Percentiles rank a stretch among this genome's conserved stretches.
phyloP scores from a whole-genome alignment of 2,113 vertebrate species.

The Lepus americanus region DNA sequence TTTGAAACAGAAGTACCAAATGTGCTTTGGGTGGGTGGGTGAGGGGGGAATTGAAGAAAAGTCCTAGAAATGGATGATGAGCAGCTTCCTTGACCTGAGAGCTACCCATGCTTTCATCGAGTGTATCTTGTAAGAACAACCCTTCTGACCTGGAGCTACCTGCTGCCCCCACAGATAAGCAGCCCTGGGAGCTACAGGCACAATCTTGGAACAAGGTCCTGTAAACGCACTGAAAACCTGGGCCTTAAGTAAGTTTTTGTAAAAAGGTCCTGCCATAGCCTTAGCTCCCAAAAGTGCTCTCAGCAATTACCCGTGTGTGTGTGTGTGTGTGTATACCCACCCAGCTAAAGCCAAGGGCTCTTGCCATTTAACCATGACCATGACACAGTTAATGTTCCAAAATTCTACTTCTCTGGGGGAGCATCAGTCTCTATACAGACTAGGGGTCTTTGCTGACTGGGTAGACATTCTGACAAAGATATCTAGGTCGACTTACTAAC shows the following conservation, averaged over 20 bases:
- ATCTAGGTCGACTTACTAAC: not conserved
- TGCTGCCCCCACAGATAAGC: not conserved
- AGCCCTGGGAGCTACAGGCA: not conserved
- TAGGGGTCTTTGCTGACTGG: conserved; percentile 32
- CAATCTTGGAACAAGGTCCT: not conserved
- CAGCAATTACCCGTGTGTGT: not conserved
- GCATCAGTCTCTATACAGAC: not conserved
- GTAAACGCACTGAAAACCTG: not conserved
- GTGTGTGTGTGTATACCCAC: too few relatives aligned
- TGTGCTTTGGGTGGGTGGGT: not conserved
- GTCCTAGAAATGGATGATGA: not conserved
- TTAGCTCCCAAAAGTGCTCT: not conserved
- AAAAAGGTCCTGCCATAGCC: not conserved
- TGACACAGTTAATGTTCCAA: not conserved
- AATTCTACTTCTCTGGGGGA: not conserved
- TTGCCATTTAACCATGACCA: not conserved
- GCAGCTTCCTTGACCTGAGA: not conserved
- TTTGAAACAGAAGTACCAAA: not conserved
- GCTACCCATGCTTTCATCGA: not conserved
- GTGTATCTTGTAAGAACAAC: not conserved
- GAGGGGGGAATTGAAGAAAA: not conserved
- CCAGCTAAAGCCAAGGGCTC: not conserved
- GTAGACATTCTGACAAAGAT: not conserved
- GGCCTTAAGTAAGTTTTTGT: not conserved
- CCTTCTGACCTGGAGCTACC: not conserved